A percentile compares a stretch with the other conserved stretches of the same genome.
Conservation (phyloP, 2,888 invertebrate genomes). For the Cheilosia urbana region DNA sequence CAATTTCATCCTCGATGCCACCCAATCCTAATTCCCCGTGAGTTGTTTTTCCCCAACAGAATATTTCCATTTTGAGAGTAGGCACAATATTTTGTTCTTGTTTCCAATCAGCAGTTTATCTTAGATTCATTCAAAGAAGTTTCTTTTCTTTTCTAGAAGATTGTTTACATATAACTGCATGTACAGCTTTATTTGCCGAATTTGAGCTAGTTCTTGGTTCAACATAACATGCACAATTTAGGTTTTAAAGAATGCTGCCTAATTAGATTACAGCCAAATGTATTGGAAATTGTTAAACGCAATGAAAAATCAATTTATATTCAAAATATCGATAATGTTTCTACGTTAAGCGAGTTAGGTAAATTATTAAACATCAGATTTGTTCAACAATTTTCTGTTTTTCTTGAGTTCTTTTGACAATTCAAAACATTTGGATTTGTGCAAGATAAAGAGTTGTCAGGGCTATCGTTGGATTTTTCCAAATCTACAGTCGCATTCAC, state of each 20-base stretch:
- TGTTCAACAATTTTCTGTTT: constrained; percentile 8
- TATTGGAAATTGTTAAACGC: not conserved
- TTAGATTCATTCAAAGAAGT: constrained; percentile 33
- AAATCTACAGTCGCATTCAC: too few species aligned
- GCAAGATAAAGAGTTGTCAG: not conserved
- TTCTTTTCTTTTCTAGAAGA: constrained; percentile 60
- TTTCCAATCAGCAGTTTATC: not conserved
- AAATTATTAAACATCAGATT: constrained; percentile 36
- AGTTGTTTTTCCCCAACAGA: constrained; percentile 91
- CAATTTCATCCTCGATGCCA: constrained; percentile 89
- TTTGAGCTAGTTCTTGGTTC: not conserved
- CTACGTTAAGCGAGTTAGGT: not conserved
- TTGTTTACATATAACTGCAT: constrained; percentile 38
- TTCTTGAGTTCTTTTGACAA: constrained; percentile 23
- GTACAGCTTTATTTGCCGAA: not conserved
- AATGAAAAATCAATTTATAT: constrained; percentile 27
- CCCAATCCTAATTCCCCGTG: constrained; percentile 92
- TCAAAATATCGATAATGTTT: constrained; percentile 1
- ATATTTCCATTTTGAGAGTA: constrained; percentile 84
- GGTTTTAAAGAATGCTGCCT: not conserved
- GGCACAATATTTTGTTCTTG: not conserved
- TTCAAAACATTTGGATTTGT: constrained; percentile 1
- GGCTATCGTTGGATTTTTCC: too few species aligned
- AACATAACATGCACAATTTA: constrained; percentile 3
- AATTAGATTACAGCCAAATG: constrained; percentile 20